Conservation (phyloP, 2,888 invertebrate genomes). For the Stenodera caucasica region DNA sequence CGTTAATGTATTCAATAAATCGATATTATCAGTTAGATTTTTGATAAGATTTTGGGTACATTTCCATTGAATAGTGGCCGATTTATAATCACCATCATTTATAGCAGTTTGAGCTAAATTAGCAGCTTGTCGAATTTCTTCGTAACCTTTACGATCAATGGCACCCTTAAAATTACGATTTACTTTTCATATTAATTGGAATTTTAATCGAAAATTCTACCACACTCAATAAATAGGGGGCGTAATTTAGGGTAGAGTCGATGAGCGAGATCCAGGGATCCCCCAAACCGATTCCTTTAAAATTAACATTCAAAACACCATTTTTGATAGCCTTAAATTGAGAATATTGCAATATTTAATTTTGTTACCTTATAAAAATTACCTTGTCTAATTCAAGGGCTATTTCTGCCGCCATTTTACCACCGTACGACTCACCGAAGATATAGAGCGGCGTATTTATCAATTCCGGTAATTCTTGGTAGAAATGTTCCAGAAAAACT, state of each 20-base stretch:
- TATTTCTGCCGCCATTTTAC: slow-evolving; percentile 89
- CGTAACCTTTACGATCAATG: slow-evolving; percentile 68
- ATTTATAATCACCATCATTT: slow-evolving; percentile 58
- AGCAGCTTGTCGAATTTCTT: slow-evolving; percentile 57
- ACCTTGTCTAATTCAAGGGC: slow-evolving; percentile 64
- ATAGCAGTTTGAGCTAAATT: slow-evolving; percentile 44
- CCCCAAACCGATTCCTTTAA: slow-evolving; percentile 80
- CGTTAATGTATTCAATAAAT: slow-evolving; percentile 37
- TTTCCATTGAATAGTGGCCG: slow-evolving; percentile 61
- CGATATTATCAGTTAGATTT: slow-evolving; percentile 19
- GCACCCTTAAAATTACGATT: slow-evolving; percentile 58
- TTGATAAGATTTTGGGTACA: slow-evolving; percentile 19
- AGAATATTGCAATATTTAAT: not conserved
- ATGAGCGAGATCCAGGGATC: slow-evolving; percentile 90
- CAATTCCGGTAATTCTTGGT: slow-evolving; percentile 71
- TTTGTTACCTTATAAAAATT: not conserved
- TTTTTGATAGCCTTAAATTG: slow-evolving; percentile 33
- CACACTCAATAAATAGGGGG: slow-evolving; percentile 72
- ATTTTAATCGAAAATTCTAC: slow-evolving; percentile 48
- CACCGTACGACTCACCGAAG: slow-evolving; percentile 89
- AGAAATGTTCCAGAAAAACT: slow-evolving; percentile 70
- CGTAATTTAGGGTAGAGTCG: slow-evolving; percentile 83
- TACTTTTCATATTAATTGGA: not conserved
- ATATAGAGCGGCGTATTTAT: slow-evolving; percentile 76
- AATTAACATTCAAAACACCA: slow-evolving; percentile 58